These are phyloP conservation scores for Drosophila macrospina DNA, from an alignment of 2,888 invertebrate genomes.

Conservation along the genomic window DNA sequence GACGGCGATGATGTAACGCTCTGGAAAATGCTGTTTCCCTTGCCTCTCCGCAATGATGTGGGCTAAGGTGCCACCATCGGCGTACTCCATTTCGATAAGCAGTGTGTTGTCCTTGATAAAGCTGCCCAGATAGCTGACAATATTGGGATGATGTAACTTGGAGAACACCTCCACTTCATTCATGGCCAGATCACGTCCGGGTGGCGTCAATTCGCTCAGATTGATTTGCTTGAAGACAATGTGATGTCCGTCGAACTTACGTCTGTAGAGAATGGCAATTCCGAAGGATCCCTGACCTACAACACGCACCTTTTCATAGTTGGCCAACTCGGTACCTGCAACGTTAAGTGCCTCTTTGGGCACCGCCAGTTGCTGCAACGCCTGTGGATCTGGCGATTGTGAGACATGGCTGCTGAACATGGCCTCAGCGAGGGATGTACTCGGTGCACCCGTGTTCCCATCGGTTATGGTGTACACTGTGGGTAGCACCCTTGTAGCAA, in stretches of 20 bases:
- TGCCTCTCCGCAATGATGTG: slow-evolving; percentile 87
- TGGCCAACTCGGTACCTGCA: slow-evolving; percentile 79
- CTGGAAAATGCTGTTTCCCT: slow-evolving; percentile 86
- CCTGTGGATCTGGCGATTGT: slow-evolving; percentile 7
- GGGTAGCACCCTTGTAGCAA: slow-evolving; percentile 47
- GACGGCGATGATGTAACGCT: slow-evolving; percentile 88
- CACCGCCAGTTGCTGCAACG: slow-evolving; percentile 53
- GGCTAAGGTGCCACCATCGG: slow-evolving; percentile 90
- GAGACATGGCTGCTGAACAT: slow-evolving; percentile 57
- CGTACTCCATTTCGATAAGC: slow-evolving; percentile 92
- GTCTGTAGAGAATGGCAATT: slow-evolving; percentile 89
- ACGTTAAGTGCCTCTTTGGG: slow-evolving; percentile 54
- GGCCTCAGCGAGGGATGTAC: slow-evolving; percentile 58
- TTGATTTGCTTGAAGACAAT: slow-evolving; percentile 92
- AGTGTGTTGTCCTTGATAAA: slow-evolving; percentile 90
- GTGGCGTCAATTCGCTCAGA: slow-evolving; percentile 88
- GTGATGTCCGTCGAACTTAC: slow-evolving; percentile 87
- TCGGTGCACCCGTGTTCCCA: slow-evolving; percentile 54
- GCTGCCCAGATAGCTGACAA: slow-evolving; percentile 90
- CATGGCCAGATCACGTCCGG: slow-evolving; percentile 89
- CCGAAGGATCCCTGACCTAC: slow-evolving; percentile 88
- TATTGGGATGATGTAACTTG: slow-evolving; percentile 90
- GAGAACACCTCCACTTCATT: slow-evolving; percentile 90
- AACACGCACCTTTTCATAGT: slow-evolving; percentile 84
- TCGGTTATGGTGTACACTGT: slow-evolving; percentile 78